phyloP scores from a whole-genome alignment of 2,797 vertebrate genomes.

The Sebastes cheni region DNA sequence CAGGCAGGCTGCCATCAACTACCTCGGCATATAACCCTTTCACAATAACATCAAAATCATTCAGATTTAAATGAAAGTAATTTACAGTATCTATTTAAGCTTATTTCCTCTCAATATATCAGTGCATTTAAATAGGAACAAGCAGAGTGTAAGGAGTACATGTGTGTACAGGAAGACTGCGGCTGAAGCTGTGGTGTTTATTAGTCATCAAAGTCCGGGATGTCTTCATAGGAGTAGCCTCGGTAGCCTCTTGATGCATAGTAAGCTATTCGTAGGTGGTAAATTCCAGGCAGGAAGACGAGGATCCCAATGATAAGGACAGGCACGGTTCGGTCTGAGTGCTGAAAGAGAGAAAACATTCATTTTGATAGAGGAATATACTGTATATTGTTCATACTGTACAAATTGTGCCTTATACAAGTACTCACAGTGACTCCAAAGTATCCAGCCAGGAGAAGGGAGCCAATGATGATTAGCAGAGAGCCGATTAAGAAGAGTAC shows the following conservation, averaged over 20 bases:
- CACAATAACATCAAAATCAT: neutral
- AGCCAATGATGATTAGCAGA: conserved; percentile 91
- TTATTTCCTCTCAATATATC: neutral
- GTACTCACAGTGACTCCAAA: conserved; percentile 91
- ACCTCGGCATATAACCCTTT: neutral
- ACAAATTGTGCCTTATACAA: neutral
- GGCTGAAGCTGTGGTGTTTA: neutral
- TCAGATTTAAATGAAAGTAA: neutral
- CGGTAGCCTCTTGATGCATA: conserved; percentile 93
- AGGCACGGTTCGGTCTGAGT: conserved; percentile 90
- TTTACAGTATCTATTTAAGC: neutral
- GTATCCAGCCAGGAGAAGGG: conserved; percentile 93
- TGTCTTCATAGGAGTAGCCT: conserved; percentile 97
- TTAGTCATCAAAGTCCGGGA: conserved; percentile 97
- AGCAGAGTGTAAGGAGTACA: neutral
- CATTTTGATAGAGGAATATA: neutral
- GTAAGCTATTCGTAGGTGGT: conserved; percentile 95
- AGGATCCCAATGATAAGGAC: conserved; percentile 96
- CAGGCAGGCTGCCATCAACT: conserved; percentile 5
- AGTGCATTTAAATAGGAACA: neutral
- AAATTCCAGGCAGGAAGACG: conserved; percentile 96
- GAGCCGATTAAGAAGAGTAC: conserved; percentile 94
- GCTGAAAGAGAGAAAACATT: conserved; percentile 73
- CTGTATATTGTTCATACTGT: neutral
- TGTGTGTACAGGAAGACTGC: neutral